These are phyloP conservation scores for Blastobasis adustella DNA, from an alignment of 2,888 invertebrate species.

Conservation along the genomic window DNA sequence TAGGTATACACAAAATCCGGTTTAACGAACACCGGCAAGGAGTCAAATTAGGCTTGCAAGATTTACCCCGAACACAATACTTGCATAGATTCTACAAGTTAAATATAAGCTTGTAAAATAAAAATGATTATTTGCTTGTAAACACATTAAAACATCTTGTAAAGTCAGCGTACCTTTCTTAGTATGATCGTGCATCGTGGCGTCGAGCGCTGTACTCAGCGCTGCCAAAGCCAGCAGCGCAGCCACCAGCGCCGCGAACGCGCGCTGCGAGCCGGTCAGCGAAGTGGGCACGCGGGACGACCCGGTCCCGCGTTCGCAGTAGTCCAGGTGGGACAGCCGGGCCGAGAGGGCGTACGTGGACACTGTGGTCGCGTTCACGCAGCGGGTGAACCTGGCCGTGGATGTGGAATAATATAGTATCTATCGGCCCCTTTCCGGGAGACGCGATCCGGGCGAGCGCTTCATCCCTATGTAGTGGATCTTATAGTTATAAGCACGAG, in stretches of 20 bases:
- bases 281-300: constrained; percentile 12
- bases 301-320: constrained; percentile 35
- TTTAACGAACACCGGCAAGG: too few species aligned
- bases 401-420: background rate
- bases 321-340: constrained; percentile 41
- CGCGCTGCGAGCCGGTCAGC: constrained; percentile 31
- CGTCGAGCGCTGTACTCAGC: constrained; percentile 46
- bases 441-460: too few species aligned
- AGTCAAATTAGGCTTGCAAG: too few species aligned
- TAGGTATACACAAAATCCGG: too few species aligned
- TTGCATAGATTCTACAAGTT: too few species aligned
- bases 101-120: too few species aligned
- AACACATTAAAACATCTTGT: too few species aligned
- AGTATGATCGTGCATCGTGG: constrained; percentile 39
- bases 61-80: too few species aligned
- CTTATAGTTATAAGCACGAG: too few species aligned
- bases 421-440: too few species aligned
- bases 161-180: constrained; percentile 47
- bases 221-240: constrained; percentile 41
- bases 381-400: constrained; percentile 45
- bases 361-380: constrained; percentile 49
- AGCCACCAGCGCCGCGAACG: constrained; percentile 38
- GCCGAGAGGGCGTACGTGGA: constrained; percentile 46
- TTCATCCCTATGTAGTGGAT: too few species aligned
- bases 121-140: too few species aligned